Evolutionary conservation across 2,113 vertebrate genomes (phyloP).

Genomic region (Notechis scutatus): DNA sequence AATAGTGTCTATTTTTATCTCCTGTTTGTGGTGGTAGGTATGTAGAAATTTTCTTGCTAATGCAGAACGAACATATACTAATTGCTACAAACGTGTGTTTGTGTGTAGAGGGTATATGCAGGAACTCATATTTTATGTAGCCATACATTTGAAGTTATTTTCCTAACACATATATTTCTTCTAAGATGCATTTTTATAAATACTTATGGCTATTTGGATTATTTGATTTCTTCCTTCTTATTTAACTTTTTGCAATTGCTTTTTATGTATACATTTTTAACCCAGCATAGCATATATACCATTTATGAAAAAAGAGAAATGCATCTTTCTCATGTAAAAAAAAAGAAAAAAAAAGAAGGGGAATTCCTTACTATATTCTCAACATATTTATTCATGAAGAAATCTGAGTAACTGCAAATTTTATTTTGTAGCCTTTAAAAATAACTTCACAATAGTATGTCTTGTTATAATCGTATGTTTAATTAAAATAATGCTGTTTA

Average conservation of each 20-base stretch:
- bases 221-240: not conserved
- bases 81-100: not conserved
- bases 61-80: not conserved
- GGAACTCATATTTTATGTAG: not conserved
- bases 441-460: not conserved
- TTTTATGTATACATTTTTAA: not conserved
- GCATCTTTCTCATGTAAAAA: not conserved
- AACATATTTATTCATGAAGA: not conserved
- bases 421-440: not conserved
- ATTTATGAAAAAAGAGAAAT: not conserved
- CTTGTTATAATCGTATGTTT: not conserved
- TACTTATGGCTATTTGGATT: not conserved
- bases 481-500: not conserved
- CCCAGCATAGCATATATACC: not conserved
- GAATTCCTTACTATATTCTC: not conserved
- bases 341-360: not conserved
- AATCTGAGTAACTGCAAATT: not conserved
- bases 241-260: not conserved
- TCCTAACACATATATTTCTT: not conserved
- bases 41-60: not conserved
- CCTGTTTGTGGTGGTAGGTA: not conserved
- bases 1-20: not conserved
- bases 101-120: not conserved
- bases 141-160: not conserved
- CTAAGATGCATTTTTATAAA: not conserved